Conservation (phyloP, 2,888 invertebrate genomes). For the Drosophila setosimentum region DNA sequence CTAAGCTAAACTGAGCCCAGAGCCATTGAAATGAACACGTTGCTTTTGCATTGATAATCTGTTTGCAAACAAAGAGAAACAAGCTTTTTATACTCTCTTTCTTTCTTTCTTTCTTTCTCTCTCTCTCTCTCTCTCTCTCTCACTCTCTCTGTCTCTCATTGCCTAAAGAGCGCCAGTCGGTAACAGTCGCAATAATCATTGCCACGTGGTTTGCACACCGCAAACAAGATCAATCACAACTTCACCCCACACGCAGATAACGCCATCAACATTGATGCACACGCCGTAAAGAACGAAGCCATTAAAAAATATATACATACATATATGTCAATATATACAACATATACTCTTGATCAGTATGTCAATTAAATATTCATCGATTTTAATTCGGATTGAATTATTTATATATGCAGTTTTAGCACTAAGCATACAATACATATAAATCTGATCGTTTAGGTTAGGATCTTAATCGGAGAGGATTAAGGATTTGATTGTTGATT, state of each 20-base stretch:
- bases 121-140: not conserved
- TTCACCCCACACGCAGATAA: not conserved
- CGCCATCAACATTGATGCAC: not conserved
- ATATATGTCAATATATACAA: not conserved
- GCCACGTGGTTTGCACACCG: slow-evolving; percentile 26
- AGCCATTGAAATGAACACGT: slow-evolving; percentile 65
- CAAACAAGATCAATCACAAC: not conserved
- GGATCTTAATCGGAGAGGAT: too few species aligned
- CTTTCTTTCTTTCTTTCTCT: not conserved
- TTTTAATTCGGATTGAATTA: not conserved
- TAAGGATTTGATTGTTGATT: too few species aligned
- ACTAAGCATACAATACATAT: too few species aligned
- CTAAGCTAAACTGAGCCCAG: slow-evolving; percentile 27
- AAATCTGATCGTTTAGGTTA: too few species aligned
- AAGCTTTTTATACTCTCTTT: not conserved
- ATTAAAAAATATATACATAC: not conserved
- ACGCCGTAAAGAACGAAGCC: not conserved
- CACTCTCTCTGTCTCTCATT: not conserved
- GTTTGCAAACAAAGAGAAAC: slow-evolving; percentile 28
- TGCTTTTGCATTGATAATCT: slow-evolving; percentile 40
- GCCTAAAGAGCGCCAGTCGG: slow-evolving; percentile 19
- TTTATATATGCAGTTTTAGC: too few species aligned
- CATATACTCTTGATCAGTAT: not conserved
- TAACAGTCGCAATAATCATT: not conserved
- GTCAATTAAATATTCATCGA: not conserved